A percentile compares a stretch with the other conserved stretches of the same genome.
These are phyloP conservation scores for Melieria omissa DNA, from an alignment of 2,888 invertebrate species.

Conservation along the genomic window DNA sequence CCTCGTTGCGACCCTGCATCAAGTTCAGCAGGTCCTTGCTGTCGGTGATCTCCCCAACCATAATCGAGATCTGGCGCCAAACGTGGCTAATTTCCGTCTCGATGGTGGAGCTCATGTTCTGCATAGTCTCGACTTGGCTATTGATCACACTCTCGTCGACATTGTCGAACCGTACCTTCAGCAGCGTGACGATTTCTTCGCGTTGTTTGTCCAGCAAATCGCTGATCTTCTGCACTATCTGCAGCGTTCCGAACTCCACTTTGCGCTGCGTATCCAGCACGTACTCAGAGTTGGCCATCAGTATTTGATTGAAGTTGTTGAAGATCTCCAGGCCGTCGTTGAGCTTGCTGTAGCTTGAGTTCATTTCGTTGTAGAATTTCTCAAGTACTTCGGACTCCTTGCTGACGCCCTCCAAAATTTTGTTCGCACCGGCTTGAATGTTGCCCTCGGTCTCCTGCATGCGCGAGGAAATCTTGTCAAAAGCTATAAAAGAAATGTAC, in stretches of 20 bases:
- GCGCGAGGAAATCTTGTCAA: constrained; percentile 68
- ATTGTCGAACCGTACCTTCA: constrained; percentile 76
- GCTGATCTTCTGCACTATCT: constrained; percentile 80
- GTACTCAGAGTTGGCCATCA: constrained; percentile 85
- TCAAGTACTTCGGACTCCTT: constrained; percentile 71
- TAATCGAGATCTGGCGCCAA: constrained; percentile 90
- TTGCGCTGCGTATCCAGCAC: constrained; percentile 85
- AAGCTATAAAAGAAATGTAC: constrained; percentile 57
- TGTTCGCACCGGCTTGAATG: constrained; percentile 68
- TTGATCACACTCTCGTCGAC: constrained; percentile 77
- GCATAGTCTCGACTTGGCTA: constrained; percentile 77
- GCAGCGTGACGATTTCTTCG: constrained; percentile 73
- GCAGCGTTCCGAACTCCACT: constrained; percentile 85
- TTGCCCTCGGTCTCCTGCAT: constrained; percentile 70
- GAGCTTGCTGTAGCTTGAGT: constrained; percentile 70
- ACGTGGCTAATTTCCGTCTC: constrained; percentile 86
- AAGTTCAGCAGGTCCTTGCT: constrained; percentile 80
- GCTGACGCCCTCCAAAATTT: constrained; percentile 70
- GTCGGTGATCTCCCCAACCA: constrained; percentile 84
- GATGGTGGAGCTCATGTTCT: constrained; percentile 80
- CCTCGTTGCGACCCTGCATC: constrained; percentile 78
- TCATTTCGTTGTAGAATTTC: constrained; percentile 70
- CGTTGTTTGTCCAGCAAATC: constrained; percentile 76
- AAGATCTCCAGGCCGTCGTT: constrained; percentile 70
- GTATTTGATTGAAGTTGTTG: constrained; percentile 79